Percentiles rank a stretch among this genome's conserved stretches.
Conservation (phyloP, 2,797 vertebrate species). For the Eulemur rubriventer region DNA sequence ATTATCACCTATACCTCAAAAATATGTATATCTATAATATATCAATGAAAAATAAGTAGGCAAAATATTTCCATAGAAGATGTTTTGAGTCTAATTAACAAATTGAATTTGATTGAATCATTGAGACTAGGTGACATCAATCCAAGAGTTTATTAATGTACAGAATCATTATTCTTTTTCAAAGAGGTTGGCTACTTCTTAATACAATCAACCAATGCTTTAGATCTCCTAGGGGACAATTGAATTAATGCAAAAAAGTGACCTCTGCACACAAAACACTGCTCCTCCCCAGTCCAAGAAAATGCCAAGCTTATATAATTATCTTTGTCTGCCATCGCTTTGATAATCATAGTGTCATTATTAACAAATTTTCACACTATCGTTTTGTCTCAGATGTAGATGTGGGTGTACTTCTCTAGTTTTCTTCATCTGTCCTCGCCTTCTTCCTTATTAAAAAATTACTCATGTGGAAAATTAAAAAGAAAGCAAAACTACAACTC, state of each 20-base stretch:
- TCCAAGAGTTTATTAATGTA: neutral
- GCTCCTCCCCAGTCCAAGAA: neutral
- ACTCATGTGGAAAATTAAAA: constrained; percentile 78
- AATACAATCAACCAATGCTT: neutral
- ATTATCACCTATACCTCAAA: neutral
- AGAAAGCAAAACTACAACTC: constrained; percentile 63
- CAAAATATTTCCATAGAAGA: neutral
- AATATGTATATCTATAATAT: neutral
- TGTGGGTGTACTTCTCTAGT: neutral
- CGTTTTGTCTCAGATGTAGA: constrained; percentile 35
- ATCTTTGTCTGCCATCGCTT: neutral
- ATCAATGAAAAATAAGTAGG: neutral
- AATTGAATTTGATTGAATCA: neutral
- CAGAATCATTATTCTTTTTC: neutral
- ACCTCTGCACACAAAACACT: neutral
- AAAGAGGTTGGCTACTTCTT: constrained; percentile 5
- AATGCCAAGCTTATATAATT: neutral
- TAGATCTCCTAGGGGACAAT: neutral
- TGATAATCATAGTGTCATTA: neutral
- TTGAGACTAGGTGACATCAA: neutral
- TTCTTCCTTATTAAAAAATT: constrained; percentile 77
- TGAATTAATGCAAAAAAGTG: neutral
- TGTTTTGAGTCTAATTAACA: neutral
- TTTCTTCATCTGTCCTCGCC: constrained; percentile 46
- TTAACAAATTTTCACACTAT: neutral